Base-by-base conservation (phyloP, 1,140 invertebrate genomes). In the Homalodisca vitripennis region DNA sequence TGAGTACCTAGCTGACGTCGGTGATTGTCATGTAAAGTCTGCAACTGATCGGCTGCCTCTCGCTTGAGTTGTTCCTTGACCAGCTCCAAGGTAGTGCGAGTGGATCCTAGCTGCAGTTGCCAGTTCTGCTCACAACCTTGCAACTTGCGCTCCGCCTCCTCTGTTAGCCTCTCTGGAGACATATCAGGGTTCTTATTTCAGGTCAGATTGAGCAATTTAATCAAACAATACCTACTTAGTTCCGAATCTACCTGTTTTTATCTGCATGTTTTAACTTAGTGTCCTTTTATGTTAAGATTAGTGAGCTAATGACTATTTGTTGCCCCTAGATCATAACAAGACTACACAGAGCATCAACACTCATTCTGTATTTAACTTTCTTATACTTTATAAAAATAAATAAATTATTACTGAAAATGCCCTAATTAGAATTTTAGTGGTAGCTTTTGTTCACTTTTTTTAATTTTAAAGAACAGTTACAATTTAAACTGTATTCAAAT, bases 51-150 rank as follows among this genome's bases (percentile, higher is more conserved):
- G 71, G 81, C 77, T 13, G 79, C 75, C 57, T 83, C 82, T 32
- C 78, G 74, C 71, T 81, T 79, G 75, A 83, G 77, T 69, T 82
- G 80, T 69, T 82, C 80, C 70, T 82, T 83, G 0, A 82, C 80
- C 60, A 78, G 69, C 70, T 82, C 81, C 32, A 83, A 57, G 2
- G 78, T 82, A 0, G 79, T 74, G 32, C 80, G 72, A 10, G 81
- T 75, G 10, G 78, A 77, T 65, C 72, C 73, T 0, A 78, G 69
- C 73, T 82, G 79, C 69, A 75, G 73, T 68, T 81, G 79, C 74
- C 78, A 79, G 66, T 72, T 75, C 31, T 72, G 72, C 73, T 83
- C 81, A 20, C 77, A 55, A 60, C 81, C 78, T 72, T 78, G 75
- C 6, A 82, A 46, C 68, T 76, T 75, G 20, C 76, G 71, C 67